Percentiles rank a stretch among this genome's conserved stretches.
phyloP scores from a whole-genome alignment of 2,797 vertebrate genomes.

The Lindbergichthys nudifrons region DNA sequence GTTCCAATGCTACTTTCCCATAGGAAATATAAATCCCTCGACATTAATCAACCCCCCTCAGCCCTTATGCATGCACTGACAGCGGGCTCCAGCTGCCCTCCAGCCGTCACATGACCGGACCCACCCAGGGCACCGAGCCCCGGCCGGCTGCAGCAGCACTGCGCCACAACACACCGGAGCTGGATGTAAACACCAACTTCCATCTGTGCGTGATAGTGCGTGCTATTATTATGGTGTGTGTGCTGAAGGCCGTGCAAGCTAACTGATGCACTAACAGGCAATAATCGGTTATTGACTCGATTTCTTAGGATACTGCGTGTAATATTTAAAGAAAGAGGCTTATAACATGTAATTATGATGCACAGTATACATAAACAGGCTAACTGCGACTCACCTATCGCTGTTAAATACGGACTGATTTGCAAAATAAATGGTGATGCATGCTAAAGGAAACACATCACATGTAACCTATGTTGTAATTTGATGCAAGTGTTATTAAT shows the following conservation, averaged over 20 bases:
- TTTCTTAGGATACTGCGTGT: not conserved
- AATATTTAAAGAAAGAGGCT: conserved; percentile 18
- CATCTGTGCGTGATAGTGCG: not conserved
- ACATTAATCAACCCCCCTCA: not conserved
- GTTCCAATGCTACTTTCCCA: not conserved
- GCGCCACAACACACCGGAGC: conserved; percentile 26
- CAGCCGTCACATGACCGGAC: conserved; percentile 56
- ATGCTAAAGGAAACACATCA: not conserved
- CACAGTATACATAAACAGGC: not conserved
- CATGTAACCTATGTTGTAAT: not conserved
- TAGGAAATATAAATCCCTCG: too few relatives aligned
- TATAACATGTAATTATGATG: not conserved
- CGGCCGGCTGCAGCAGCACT: conserved; percentile 38
- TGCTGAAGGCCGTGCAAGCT: not conserved
- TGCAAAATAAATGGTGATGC: not conserved
- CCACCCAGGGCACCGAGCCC: conserved; percentile 57
- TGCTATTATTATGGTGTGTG: not conserved
- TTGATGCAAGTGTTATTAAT: not conserved
- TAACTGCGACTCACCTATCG: conserved; percentile 17
- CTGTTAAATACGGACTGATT: not conserved
- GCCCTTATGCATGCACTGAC: not conserved
- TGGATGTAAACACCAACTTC: conserved; percentile 59
- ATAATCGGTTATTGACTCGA: conserved; percentile 2
- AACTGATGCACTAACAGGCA: not conserved
- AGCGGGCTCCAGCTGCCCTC: conserved; percentile 18